A percentile compares a stretch with the other conserved stretches of the same genome.
Evolutionary conservation across 2,888 invertebrate genomes (phyloP).

Genomic region (Lasioglossum villosulum): DNA sequence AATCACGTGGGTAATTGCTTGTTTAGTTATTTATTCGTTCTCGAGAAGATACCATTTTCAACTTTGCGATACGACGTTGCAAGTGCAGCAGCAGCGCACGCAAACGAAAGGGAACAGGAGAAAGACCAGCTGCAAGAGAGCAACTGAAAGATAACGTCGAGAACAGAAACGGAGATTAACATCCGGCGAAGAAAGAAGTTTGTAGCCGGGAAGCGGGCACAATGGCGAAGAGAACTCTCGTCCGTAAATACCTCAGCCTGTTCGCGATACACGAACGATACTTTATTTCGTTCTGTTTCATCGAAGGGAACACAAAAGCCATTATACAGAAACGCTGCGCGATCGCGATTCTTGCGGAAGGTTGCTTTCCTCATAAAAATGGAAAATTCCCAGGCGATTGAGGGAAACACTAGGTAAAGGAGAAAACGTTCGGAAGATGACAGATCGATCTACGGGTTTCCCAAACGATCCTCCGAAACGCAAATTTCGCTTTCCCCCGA

Average conservation of each 20-base stretch:
- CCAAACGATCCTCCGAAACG: background rate
- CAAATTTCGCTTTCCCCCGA: constrained; percentile 12
- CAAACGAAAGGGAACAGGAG: background rate
- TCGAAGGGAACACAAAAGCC: background rate
- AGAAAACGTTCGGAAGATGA: background rate
- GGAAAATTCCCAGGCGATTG: background rate
- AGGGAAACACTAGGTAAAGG: background rate
- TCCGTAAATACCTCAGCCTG: background rate
- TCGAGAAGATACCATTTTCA: background rate
- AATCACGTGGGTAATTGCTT: background rate
- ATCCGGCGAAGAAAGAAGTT: background rate
- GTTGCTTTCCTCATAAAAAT: background rate
- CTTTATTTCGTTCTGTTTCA: background rate
- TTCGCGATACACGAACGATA: background rate
- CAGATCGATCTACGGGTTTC: background rate
- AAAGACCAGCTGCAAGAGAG: background rate
- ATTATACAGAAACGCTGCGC: background rate
- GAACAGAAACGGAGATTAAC: background rate
- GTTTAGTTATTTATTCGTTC: background rate
- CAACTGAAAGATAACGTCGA: background rate
- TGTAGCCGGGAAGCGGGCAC: background rate
- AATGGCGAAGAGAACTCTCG: background rate
- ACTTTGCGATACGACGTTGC: background rate
- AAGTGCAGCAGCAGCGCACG: background rate
- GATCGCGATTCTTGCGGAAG: background rate